Percentiles rank a stretch among this genome's conserved stretches.
Conservation (phyloP, 2,113 vertebrate species). For the Protobothrops flavoviridis region DNA sequence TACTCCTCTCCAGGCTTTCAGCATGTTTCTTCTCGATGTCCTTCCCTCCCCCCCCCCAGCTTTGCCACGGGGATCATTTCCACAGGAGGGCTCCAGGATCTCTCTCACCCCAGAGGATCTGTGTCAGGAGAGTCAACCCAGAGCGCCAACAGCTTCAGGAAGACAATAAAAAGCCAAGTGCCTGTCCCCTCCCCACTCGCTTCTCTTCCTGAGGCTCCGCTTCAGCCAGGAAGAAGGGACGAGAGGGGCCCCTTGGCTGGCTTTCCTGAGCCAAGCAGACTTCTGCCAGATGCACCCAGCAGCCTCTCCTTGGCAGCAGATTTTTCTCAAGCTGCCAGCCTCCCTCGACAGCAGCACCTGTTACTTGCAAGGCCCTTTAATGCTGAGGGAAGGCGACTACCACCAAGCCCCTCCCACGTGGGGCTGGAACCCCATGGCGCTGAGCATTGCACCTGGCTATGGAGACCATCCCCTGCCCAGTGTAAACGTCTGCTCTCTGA, state of each 20-base stretch:
- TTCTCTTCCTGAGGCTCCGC: not conserved
- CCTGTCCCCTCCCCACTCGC: not conserved
- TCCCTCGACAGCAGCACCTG: not conserved
- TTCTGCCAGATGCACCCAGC: not conserved
- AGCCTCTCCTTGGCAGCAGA: not conserved
- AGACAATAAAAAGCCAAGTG: not conserved
- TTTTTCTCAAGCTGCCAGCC: not conserved
- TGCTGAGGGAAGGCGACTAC: not conserved
- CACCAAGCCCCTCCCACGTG: too few relatives aligned
- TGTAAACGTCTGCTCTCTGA: too few relatives aligned
- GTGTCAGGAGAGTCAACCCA: not conserved
- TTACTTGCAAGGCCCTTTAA: not conserved
- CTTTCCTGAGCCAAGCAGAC: not conserved
- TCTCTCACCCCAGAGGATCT: not conserved
- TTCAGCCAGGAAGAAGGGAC: not conserved
- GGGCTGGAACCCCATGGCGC: too few relatives aligned
- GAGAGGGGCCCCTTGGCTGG: not conserved
- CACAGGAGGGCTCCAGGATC: not conserved
- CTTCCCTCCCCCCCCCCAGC: not conserved
- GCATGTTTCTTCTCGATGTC: not conserved
- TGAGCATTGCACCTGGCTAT: too few relatives aligned
- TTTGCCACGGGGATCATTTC: not conserved
- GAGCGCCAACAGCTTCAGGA: not conserved
- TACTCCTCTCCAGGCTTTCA: not conserved
- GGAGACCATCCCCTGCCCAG: too few relatives aligned